Base-by-base conservation (phyloP, 2,797 vertebrate species). In the Premnoplex brunnescens region DNA sequence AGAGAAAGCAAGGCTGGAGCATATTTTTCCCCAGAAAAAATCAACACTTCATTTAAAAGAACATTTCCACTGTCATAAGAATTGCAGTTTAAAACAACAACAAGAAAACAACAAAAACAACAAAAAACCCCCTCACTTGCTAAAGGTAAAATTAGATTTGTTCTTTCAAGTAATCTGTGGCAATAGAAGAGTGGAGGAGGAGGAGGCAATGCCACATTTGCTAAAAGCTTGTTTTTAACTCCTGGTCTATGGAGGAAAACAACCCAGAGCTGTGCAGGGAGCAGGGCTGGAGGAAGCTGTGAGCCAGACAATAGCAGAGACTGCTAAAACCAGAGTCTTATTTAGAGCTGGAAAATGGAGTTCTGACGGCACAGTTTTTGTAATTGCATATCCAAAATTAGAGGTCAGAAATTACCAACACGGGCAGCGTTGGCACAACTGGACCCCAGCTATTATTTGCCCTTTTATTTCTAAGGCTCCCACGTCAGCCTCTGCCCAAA, bases 101-200 rank as follows among this genome's bases (percentile, higher is more conserved):
- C 10, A 64, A 26, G 6, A 21, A 39, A 26, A 67, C 51, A 56
- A 51, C 49, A 19, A 14, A 20, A 44, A 3, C 12, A 37, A 56
- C 8, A 24, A 71, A 39, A 26, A 24, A 7, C 6, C 7, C 16
- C 7, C 18, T 7, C 54, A 27, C 39, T 67, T 60, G 62, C 52
- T 85, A 74, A 78, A 82, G 43, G 58, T 75, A 92, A 88, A 85
- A 90, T 82, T 67, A 85, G 90, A 74, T 90, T 90, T 67, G 80
- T 67, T 81, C 76, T 81, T 34, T 62, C 77, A 85, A 88, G 48
- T 90, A n/a, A 44, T 58, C 71, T 62, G 23, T 54, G 72, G 74
- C 52, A 90, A 85, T 32, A 26, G 75, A 46, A 49, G 34, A 54
- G 58, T 34, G 71, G 83, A 82, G 75, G 89, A 94, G 86, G 52